Evolutionary conservation across 1,140 invertebrate species (phyloP).

Genomic region (Anagrus nilaparvatae): DNA sequence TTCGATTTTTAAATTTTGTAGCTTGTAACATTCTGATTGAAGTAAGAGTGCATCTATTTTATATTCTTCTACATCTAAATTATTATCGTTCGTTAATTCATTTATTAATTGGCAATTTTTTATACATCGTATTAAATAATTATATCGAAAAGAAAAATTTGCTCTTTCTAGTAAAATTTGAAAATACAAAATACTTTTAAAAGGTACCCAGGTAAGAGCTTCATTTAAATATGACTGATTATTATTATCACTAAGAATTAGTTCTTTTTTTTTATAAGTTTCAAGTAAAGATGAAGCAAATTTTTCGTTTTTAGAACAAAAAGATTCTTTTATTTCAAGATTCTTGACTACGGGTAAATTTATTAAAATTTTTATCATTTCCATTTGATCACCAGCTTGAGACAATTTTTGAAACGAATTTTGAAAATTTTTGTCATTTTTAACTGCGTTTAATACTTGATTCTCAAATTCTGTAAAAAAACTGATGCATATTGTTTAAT

Average conservation of each 20-base stretch:
- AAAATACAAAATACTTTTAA: conserved; percentile 18
- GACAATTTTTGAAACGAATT: no score
- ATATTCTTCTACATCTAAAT: conserved; percentile 18
- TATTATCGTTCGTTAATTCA: conserved; percentile 14
- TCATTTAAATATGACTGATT: conserved; percentile 21
- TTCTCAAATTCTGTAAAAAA: no score
- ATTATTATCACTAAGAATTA: neutral
- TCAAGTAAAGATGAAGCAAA: conserved; percentile 20
- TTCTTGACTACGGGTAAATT: conserved; percentile 19
- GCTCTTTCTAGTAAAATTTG: conserved; percentile 25
- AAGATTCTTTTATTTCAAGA: conserved; percentile 20
- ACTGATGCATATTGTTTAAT: no score
- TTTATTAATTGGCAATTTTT: conserved; percentile 27
- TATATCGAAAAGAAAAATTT: conserved; percentile 19
- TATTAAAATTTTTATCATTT: conserved; percentile 23
- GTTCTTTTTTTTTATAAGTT: neutral
- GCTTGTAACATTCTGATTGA: conserved; percentile 23
- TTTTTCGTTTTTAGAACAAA: conserved; percentile 25
- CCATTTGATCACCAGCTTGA: no score
- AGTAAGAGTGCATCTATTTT: conserved; percentile 25
- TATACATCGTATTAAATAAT: conserved; percentile 21
- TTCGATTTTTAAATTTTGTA: conserved; percentile 6
- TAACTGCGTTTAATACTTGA: no score
- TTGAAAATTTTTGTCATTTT: no score
- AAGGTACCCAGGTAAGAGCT: conserved; percentile 25